A percentile compares a stretch with the other conserved stretches of the same genome.
Conservation (phyloP, 2,797 vertebrate species). For the Heterohyrax brucei region DNA sequence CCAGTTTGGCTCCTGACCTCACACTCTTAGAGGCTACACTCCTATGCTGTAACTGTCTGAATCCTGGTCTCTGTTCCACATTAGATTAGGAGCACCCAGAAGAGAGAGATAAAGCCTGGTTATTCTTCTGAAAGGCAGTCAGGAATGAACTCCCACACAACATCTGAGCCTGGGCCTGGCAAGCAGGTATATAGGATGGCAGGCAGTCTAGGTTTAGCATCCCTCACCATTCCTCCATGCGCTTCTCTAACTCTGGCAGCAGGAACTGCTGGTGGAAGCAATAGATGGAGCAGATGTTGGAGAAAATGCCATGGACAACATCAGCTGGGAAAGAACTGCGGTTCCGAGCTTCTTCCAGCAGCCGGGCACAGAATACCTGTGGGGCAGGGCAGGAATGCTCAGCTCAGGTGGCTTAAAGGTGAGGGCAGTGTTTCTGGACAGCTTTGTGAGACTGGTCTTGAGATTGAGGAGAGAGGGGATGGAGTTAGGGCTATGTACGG, state of each 20-base stretch:
- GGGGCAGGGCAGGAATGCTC: conserved; percentile 46
- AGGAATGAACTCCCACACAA: conserved; percentile 39
- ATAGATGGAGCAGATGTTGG: conserved; percentile 97
- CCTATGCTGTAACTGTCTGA: conserved; percentile 54
- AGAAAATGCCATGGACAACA: conserved; percentile 96
- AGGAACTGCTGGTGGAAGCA: conserved; percentile 97
- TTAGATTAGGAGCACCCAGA: conserved; percentile 51
- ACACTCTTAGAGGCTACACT: conserved; percentile 54
- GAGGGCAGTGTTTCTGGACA: conserved; percentile 49
- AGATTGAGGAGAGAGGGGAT: conserved; percentile 50
- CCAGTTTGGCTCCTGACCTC: conserved; percentile 36
- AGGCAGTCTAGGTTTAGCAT: conserved; percentile 21
- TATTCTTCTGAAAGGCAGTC: conserved; percentile 49
- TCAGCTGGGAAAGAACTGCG: conserved; percentile 95
- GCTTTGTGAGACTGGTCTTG: conserved; percentile 61
- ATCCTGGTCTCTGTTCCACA: conserved; percentile 42
- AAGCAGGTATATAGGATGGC: not conserved
- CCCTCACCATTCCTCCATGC: conserved; percentile 97
- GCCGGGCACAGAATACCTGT: conserved; percentile 94
- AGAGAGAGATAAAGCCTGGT: conserved; percentile 11
- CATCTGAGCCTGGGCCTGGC: not conserved
- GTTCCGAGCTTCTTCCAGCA: conserved; percentile 95
- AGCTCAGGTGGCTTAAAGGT: conserved; percentile 60
- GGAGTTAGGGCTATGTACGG: conserved; percentile 36
- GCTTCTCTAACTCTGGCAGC: conserved; percentile 95